A percentile compares a stretch with the other conserved stretches of the same genome.
phyloP scores from a whole-genome alignment of 2,797 vertebrate genomes.

The Furcifer pardalis region DNA sequence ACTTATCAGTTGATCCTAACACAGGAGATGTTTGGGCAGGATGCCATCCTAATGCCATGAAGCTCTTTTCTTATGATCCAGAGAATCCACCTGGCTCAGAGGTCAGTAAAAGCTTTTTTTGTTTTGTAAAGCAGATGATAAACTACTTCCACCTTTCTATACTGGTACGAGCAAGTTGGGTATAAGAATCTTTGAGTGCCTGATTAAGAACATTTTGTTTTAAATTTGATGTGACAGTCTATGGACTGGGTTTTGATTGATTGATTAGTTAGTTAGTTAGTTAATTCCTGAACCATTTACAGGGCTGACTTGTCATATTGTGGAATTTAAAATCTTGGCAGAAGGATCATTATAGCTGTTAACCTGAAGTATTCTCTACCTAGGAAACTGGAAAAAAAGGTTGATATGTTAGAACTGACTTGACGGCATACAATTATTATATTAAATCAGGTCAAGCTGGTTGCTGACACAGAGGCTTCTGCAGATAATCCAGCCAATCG shows the following conservation, averaged over 20 bases:
- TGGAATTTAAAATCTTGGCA: neutral
- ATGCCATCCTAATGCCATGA: constrained; percentile 84
- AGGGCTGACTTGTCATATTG: neutral
- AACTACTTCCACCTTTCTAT: neutral
- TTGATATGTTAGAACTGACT: no score
- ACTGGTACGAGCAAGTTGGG: neutral
- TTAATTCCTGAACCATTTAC: neutral
- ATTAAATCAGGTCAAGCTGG: no score
- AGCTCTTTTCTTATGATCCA: constrained; percentile 70
- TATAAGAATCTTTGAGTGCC: no score
- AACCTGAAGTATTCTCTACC: accelerated
- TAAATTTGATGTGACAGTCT: neutral
- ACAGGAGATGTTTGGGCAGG: constrained; percentile 88
- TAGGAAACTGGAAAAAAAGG: no score
- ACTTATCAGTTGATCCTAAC: constrained; percentile 82
- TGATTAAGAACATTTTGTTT: neutral
- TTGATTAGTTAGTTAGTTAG: neutral
- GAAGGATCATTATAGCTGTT: neutral
- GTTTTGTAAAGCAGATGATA: neutral
- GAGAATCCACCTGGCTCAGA: constrained; percentile 84
- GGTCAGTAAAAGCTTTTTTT: constrained; percentile 75
- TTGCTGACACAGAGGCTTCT: no score
- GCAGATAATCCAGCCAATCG: no score
- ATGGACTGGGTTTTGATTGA: no score
- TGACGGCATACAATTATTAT: no score